These are phyloP conservation scores for Liodrosophila aerea DNA, from an alignment of 2,888 invertebrate genomes.

Conservation along the genomic window DNA sequence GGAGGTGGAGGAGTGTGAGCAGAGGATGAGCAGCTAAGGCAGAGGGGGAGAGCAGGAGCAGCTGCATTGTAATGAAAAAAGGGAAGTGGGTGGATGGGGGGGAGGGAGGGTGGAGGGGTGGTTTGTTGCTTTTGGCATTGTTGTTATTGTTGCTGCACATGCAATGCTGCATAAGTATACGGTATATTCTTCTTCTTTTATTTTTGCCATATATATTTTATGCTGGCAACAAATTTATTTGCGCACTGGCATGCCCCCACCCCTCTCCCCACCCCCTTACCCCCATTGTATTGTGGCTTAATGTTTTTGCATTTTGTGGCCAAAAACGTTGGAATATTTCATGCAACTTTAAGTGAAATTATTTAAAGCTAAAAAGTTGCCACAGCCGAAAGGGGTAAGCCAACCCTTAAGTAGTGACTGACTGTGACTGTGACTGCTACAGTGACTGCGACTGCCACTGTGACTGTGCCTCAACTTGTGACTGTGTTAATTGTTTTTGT, in stretches of 20 bases:
- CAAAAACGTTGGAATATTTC: conserved; percentile 17
- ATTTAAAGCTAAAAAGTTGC: too few relatives aligned
- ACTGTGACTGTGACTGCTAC: conserved; percentile 61
- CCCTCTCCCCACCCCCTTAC: background rate
- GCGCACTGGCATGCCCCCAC: conserved; percentile 36
- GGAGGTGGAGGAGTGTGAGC: too few relatives aligned
- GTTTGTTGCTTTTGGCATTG: conserved; percentile 77
- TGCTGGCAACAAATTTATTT: conserved; percentile 69
- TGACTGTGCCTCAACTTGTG: conserved; percentile 26
- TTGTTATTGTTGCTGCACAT: conserved; percentile 59
- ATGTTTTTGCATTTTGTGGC: conserved; percentile 72
- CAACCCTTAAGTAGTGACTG: conserved; percentile 46
- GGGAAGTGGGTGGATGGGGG: conserved; percentile 29
- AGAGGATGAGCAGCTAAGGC: background rate
- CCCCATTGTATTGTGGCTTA: conserved; percentile 55
- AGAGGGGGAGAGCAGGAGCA: conserved; percentile 7
- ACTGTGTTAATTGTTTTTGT: conserved; percentile 76
- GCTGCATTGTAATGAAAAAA: conserved; percentile 71
- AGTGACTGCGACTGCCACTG: background rate
- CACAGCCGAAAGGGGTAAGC: conserved; percentile 45
- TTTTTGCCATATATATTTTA: conserved; percentile 71
- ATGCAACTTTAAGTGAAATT: too few relatives aligned
- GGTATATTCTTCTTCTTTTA: conserved; percentile 36
- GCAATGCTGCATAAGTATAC: conserved; percentile 50
- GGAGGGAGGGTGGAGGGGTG: conserved; percentile 3